Evolutionary conservation across 1,140 invertebrate species (phyloP).

Genomic region (Aphelenchoides besseyi): DNA sequence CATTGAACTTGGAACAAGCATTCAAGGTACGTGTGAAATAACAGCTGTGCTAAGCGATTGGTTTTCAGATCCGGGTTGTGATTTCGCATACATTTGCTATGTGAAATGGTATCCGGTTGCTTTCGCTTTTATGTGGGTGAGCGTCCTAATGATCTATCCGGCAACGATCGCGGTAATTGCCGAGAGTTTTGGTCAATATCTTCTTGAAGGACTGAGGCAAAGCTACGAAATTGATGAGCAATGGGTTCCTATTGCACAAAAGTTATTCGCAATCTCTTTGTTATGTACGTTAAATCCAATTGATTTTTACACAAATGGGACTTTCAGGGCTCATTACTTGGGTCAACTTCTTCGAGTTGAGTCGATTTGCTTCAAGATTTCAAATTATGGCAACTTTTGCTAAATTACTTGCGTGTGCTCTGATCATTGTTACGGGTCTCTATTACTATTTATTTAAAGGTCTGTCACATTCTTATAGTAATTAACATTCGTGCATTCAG

Average conservation of each 20-base stretch:
- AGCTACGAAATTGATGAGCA: slow-evolving; percentile 50
- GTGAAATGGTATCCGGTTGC: slow-evolving; percentile 61
- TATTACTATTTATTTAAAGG: slow-evolving; percentile 59
- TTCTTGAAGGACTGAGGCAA: slow-evolving; percentile 54
- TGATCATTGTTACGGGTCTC: slow-evolving; percentile 60
- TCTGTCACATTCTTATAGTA: slow-evolving; percentile 24
- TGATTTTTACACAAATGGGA: slow-evolving; percentile 11
- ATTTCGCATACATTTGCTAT: slow-evolving; percentile 62
- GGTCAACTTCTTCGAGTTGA: slow-evolving; percentile 61
- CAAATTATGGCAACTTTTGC: slow-evolving; percentile 60
- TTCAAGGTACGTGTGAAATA: slow-evolving; percentile 37
- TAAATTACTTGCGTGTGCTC: slow-evolving; percentile 53
- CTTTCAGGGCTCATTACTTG: slow-evolving; percentile 58
- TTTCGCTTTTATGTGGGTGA: slow-evolving; percentile 62
- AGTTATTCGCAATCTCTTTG: slow-evolving; percentile 59
- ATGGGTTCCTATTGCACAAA: slow-evolving; percentile 47
- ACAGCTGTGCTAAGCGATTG: slow-evolving; percentile 54
- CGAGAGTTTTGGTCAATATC: slow-evolving; percentile 61
- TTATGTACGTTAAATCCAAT: slow-evolving; percentile 49
- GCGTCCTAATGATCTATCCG: slow-evolving; percentile 61
- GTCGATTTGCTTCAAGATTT: slow-evolving; percentile 59
- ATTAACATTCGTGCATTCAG: slow-evolving; percentile 26
- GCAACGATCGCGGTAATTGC: slow-evolving; percentile 60
- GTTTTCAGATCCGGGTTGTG: slow-evolving; percentile 72
- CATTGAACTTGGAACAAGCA: slow-evolving; percentile 59